Percentiles rank a stretch among this genome's conserved stretches.
phyloP scores from a whole-genome alignment of 2,113 vertebrate genomes.

The Trinectes maculatus region DNA sequence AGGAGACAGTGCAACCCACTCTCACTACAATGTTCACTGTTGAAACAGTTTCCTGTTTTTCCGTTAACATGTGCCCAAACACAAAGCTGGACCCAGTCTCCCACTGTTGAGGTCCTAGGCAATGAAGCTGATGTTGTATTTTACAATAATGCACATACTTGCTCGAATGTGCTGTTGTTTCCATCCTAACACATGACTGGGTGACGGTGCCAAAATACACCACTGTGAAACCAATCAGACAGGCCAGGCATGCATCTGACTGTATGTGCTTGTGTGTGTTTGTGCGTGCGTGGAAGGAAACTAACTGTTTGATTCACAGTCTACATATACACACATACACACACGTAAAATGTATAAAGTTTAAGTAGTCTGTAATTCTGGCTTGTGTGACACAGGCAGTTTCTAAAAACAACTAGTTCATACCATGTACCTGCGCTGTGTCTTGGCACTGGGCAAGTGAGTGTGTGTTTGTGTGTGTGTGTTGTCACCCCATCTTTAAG shows the following conservation, averaged over 20 bases:
- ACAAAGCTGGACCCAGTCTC: constrained; percentile 51
- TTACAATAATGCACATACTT: constrained; percentile 33
- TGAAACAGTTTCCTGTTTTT: constrained; percentile 9
- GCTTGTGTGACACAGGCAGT: constrained; percentile 33
- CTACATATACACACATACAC: not conserved
- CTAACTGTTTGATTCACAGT: constrained; percentile 21
- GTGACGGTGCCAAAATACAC: constrained; percentile 7
- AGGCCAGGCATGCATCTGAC: constrained; percentile 11
- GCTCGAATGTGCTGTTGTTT: constrained; percentile 23
- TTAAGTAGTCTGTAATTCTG: constrained; percentile 34
- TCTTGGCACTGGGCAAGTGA: constrained; percentile 25
- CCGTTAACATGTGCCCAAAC: constrained; percentile 1
- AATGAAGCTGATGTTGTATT: constrained; percentile 39
- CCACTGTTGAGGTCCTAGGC: constrained; percentile 45
- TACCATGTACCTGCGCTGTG: constrained; percentile 32
- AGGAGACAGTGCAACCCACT: not conserved
- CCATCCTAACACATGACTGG: constrained; percentile 24
- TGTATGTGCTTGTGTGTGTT: not conserved
- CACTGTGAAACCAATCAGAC: constrained; percentile 23
- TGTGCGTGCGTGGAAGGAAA: not conserved
- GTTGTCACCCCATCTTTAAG: constrained; percentile 76
- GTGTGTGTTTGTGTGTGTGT: constrained; percentile 9
- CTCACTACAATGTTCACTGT: constrained; percentile 11
- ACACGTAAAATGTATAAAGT: constrained; percentile 59
- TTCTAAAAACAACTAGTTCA: constrained; percentile 22